These are phyloP conservation scores for Ahaetulla prasina DNA, from an alignment of 2,113 vertebrate genomes.

Conservation along the genomic window DNA sequence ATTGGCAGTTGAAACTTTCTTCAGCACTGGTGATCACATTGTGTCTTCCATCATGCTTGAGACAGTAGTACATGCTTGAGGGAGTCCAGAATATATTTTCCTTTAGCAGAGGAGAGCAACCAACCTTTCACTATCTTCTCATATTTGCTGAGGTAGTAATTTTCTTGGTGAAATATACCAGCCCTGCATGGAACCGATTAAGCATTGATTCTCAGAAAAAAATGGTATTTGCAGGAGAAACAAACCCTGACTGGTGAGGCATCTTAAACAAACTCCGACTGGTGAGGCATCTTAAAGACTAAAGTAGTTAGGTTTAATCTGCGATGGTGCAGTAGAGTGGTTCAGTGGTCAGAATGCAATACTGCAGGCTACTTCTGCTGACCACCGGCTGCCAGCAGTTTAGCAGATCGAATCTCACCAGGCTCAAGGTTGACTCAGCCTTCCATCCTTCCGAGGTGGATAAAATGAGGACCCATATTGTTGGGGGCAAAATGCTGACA, in stretches of 20 bases:
- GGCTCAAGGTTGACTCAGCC: too few relatives aligned
- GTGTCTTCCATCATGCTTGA: background rate
- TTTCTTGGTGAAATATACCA: background rate
- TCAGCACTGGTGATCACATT: background rate
- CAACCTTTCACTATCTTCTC: background rate
- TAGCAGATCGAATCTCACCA: too few relatives aligned
- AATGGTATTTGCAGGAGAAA: background rate
- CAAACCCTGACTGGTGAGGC: background rate
- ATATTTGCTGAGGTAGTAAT: background rate
- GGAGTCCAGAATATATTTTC: background rate
- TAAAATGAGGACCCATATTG: too few relatives aligned
- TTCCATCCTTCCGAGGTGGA: too few relatives aligned
- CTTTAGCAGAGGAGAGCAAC: background rate
- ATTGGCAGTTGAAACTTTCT: background rate
- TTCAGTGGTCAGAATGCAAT: too few relatives aligned
- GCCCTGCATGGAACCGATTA: background rate
- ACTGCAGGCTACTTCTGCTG: too few relatives aligned
- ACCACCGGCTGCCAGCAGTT: too few relatives aligned
- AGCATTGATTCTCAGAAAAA: background rate
- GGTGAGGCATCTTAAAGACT: background rate
- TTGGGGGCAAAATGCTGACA: too few relatives aligned
- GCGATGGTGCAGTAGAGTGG: too few relatives aligned
- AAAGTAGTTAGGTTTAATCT: background rate
- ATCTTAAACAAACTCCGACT: background rate
- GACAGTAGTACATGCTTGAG: background rate